Evolutionary conservation across 2,888 invertebrate species (phyloP).

Genomic region (Vesta saturnalis): DNA sequence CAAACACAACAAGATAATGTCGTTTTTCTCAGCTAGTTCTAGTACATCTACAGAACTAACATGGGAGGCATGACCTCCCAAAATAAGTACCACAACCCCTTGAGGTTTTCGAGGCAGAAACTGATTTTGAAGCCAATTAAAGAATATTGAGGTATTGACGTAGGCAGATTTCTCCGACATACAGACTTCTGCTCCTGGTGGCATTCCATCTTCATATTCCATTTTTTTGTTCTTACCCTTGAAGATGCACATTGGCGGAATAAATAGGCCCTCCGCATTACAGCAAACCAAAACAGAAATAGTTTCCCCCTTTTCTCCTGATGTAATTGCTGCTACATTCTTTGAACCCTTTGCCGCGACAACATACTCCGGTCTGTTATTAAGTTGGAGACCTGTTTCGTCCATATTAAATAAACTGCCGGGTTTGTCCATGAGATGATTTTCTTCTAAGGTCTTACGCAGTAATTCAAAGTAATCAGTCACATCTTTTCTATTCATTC

Average conservation of each 20-base stretch:
- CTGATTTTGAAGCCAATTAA: neutral
- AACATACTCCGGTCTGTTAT: too few relatives aligned
- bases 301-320: too few relatives aligned
- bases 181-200: neutral
- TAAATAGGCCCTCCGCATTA: neutral
- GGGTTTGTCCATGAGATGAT: too few relatives aligned
- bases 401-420: too few relatives aligned
- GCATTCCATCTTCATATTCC: too few relatives aligned
- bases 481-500: too few relatives aligned
- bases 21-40: too few relatives aligned
- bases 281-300: too few relatives aligned
- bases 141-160: neutral
- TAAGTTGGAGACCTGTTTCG: too few relatives aligned
- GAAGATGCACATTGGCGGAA: neutral
- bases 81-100: neutral
- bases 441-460: neutral
- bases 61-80: neutral
- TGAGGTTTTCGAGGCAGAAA: neutral
- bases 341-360: too few relatives aligned
- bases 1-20: neutral
- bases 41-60: neutral
- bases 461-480: too few relatives aligned
- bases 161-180: neutral
- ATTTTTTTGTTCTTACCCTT: neutral
- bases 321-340: neutral